Percentiles rank a stretch among this genome's conserved stretches.
Conservation (phyloP, 2,797 vertebrate species). For the Myotis findleyi region DNA sequence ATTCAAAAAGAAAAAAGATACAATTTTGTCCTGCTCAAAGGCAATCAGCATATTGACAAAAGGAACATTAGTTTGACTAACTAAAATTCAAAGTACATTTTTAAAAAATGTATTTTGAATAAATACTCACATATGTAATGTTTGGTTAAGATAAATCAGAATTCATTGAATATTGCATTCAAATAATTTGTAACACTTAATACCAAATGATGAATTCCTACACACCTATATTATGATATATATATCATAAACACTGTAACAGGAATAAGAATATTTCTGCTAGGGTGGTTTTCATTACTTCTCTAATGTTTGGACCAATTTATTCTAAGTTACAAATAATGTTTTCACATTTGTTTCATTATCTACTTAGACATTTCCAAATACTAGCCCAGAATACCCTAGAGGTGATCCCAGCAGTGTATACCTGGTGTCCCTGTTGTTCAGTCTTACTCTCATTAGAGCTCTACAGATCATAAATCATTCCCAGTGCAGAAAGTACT, state of each 20-base stretch:
- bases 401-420: background rate
- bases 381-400: background rate
- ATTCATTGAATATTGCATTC: background rate
- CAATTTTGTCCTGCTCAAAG: background rate
- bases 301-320: background rate
- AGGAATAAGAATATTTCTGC: background rate
- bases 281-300: background rate
- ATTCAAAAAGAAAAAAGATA: background rate
- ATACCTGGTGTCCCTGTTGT: background rate
- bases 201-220: background rate
- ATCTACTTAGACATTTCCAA: background rate
- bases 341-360: background rate
- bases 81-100: constrained; percentile 6
- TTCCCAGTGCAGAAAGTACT: background rate
- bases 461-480: background rate
- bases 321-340: background rate
- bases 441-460: background rate
- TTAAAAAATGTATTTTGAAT: background rate
- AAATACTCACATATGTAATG: background rate
- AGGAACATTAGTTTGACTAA: background rate
- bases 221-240: background rate
- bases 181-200: background rate
- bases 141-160: background rate
- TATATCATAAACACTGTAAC: background rate
- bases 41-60: background rate